phyloP scores from a whole-genome alignment of 1,140 invertebrate genomes.

The Lucilia cuprina region DNA sequence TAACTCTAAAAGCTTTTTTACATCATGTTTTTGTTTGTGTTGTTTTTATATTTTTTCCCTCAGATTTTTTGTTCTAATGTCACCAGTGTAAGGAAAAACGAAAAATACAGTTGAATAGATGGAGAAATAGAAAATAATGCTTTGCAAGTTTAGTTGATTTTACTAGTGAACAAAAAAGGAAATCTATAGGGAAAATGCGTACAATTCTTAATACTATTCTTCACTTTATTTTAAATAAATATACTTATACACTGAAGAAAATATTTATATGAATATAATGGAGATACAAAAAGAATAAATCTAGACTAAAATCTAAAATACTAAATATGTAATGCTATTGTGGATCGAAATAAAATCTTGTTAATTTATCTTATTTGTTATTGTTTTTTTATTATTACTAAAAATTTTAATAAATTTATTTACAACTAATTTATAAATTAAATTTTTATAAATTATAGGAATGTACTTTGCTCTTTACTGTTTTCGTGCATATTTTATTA shows the following conservation, averaged over 20 bases:
- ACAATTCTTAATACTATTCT: background rate
- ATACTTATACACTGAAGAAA: background rate
- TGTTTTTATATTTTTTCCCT: background rate
- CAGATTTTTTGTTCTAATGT: background rate
- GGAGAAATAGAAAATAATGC: background rate
- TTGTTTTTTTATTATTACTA: too few species aligned
- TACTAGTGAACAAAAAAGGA: background rate
- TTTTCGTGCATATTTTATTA: background rate
- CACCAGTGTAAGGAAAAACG: background rate
- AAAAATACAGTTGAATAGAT: background rate
- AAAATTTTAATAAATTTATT: too few species aligned
- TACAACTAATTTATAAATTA: too few species aligned
- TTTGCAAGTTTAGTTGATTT: background rate
- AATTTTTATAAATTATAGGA: too few species aligned
- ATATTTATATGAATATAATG: background rate
- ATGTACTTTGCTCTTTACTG: background rate
- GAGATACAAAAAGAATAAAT: too few species aligned
- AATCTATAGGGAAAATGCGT: background rate
- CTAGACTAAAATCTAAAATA: too few species aligned
- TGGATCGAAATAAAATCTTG: too few species aligned
- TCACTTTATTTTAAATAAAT: slow-evolving; percentile 7
- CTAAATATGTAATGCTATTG: too few species aligned
- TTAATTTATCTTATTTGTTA: too few species aligned
- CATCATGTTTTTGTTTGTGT: background rate
- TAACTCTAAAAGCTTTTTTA: background rate